These are phyloP conservation scores for Acanthis flammea DNA, from an alignment of 2,797 vertebrate genomes.

Conservation along the genomic window DNA sequence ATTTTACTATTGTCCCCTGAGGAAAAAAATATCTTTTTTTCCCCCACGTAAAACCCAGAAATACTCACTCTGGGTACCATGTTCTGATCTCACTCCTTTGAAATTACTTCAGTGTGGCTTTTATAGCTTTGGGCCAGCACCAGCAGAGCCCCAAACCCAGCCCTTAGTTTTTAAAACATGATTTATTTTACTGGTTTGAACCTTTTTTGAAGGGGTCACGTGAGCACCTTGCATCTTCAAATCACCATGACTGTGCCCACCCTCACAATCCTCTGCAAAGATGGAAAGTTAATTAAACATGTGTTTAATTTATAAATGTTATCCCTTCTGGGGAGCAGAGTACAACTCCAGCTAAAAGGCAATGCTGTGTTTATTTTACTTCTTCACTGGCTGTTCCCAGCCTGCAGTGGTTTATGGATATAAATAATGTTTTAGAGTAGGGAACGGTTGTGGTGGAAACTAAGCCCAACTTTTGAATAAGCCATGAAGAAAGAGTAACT, in stretches of 20 bases:
- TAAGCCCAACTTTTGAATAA: neutral
- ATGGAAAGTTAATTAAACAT: conserved; percentile 31
- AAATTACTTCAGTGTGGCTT: neutral
- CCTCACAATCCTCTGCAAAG: conserved; percentile 14
- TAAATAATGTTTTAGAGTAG: conserved; percentile 29
- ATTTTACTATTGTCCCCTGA: neutral
- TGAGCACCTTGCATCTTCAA: neutral
- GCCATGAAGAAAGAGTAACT: neutral
- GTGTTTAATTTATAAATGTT: conserved; percentile 62
- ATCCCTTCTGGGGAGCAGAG: conserved; percentile 36
- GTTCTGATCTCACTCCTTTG: neutral
- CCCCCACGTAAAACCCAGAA: neutral
- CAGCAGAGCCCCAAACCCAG: neutral
- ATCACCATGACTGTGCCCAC: neutral
- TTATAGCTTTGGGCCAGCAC: neutral
- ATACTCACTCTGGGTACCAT: neutral
- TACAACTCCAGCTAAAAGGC: conserved; percentile 32
- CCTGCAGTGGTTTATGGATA: neutral
- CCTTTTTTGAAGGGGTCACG: neutral
- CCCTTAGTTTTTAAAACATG: neutral
- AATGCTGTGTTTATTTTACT: conserved; percentile 40
- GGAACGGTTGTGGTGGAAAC: neutral
- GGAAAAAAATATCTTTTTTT: neutral
- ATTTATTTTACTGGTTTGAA: neutral
- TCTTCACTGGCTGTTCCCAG: neutral